A percentile compares a stretch with the other conserved stretches of the same genome.
Evolutionary conservation across 2,797 vertebrate genomes (phyloP).

Genomic region (Rhynchonycteris naso): DNA sequence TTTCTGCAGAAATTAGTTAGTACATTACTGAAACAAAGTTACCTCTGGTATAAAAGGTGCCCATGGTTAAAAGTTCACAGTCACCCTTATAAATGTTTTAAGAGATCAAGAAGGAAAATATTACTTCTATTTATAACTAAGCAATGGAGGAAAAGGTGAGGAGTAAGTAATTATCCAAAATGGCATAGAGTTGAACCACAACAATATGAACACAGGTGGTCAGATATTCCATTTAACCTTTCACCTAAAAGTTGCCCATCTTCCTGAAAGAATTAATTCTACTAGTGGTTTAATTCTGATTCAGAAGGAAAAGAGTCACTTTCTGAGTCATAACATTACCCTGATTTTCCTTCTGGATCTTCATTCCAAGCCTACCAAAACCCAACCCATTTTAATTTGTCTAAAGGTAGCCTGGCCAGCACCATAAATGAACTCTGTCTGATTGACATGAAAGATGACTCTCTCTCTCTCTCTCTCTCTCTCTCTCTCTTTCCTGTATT

Average conservation of each 20-base stretch:
- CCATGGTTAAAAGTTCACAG: slow-evolving; percentile 56
- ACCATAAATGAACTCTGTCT: slow-evolving; percentile 71
- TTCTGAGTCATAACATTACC: slow-evolving; percentile 63
- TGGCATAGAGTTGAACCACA: neutral
- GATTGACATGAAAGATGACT: slow-evolving; percentile 58
- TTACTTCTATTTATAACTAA: slow-evolving; percentile 23
- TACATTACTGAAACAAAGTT: slow-evolving; percentile 7
- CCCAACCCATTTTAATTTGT: slow-evolving; percentile 74
- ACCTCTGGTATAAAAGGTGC: neutral
- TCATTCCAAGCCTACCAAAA: slow-evolving; percentile 53
- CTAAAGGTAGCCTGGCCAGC: slow-evolving; percentile 48
- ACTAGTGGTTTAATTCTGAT: neutral
- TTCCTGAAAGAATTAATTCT: slow-evolving; percentile 19
- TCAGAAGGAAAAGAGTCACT: slow-evolving; percentile 55
- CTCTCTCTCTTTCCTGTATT: no score
- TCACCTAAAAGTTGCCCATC: slow-evolving; percentile 57
- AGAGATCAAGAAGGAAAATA: slow-evolving; percentile 50
- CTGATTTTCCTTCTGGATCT: slow-evolving; percentile 59
- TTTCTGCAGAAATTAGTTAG: slow-evolving; percentile 49
- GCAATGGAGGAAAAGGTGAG: slow-evolving; percentile 4
- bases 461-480: no score
- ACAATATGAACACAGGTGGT: neutral
- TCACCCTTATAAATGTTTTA: slow-evolving; percentile 54
- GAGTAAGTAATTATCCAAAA: slow-evolving; percentile 22
- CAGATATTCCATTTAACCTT: slow-evolving; percentile 66